Base-by-base conservation (phyloP, 1,140 invertebrate genomes). In the Aricia agestis region DNA sequence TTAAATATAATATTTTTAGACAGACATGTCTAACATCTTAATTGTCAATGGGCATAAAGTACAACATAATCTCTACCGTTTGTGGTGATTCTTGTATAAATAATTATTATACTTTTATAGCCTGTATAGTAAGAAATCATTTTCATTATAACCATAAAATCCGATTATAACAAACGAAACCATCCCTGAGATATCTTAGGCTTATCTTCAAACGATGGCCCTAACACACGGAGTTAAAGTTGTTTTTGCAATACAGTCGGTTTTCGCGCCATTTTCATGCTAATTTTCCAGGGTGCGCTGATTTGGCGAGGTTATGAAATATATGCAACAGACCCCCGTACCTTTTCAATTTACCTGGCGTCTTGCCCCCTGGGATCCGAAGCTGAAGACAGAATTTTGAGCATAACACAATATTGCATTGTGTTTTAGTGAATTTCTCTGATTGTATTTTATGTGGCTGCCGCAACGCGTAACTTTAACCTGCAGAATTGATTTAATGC, bases 291-390 rank as follows among this genome's bases (percentile, higher is more conserved):
- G 71, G 70, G 74, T 73, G 78, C 72, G 78, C 78, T 81, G 83
- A 84, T 84, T 82, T 82, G 71, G 76, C 71, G 74, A 74, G 18
- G 52, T 75, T 78, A 81, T 87, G 82, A 84, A 82, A 82, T 83
- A 82, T 83, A 82, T 82, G 81, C 78, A 80, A 78, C 80, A 82
- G 77, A 81, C 77, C 76, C 74, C 72, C 74, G 75, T 81, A 82
- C 80, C 80, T 84, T 85, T 85, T 82, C 83, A 83, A 85, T 85
- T 85, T 80, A 68, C 70, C 73, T 63, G 67, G 69, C 70, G 71
- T 67, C 71, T 63, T 72, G 70, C 75, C 78, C 76, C 69, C 71
- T 72, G 80, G 80, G 71, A 78, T 78, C 76, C 77, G 67, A 66
- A 72, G 66, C 42, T 61, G 73, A 78, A 81, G 80, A 77, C 77